Evolutionary conservation across 2,113 vertebrate species (phyloP).

Genomic region (Spilogale gracilis): DNA sequence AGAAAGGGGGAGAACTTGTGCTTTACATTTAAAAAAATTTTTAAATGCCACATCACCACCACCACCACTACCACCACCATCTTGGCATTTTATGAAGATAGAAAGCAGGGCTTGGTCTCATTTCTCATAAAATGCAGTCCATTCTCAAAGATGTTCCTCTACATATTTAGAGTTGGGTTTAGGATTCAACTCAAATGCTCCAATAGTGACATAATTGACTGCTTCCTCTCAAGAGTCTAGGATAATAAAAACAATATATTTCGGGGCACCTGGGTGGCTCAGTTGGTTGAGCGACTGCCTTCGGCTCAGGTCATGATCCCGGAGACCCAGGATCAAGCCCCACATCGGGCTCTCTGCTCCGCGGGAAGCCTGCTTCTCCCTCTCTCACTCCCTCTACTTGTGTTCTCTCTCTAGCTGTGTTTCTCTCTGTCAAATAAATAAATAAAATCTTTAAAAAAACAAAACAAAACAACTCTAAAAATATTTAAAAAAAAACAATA

Average conservation of each 20-base stretch:
- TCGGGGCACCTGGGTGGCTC: not conserved
- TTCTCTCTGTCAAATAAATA: too few species aligned
- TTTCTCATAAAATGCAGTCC: not conserved
- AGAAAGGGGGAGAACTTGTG: not conserved
- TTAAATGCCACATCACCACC: not conserved
- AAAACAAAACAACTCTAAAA: too few species aligned
- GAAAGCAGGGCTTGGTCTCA: not conserved
- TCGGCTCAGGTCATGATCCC: too few species aligned
- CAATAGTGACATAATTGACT: not conserved
- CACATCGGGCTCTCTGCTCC: too few species aligned
- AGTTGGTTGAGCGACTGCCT: too few species aligned
- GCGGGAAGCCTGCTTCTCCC: too few species aligned
- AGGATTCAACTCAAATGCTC: not conserved
- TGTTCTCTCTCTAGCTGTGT: too few species aligned
- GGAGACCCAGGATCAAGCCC: too few species aligned
- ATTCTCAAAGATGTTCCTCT: not conserved
- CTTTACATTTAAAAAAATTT: not conserved
- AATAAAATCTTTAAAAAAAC: too few species aligned
- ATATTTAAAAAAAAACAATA: not conserved
- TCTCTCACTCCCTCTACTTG: too few species aligned
- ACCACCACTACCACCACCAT: not conserved
- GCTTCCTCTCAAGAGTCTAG: not conserved
- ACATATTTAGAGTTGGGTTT: not conserved
- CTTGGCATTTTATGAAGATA: not conserved
- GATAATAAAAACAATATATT: constrained; percentile 38